Evolutionary conservation across 2,113 vertebrate genomes (phyloP), one percentile per base, ranked within the genome.

Genomic region (Alectura lathami): DNA sequence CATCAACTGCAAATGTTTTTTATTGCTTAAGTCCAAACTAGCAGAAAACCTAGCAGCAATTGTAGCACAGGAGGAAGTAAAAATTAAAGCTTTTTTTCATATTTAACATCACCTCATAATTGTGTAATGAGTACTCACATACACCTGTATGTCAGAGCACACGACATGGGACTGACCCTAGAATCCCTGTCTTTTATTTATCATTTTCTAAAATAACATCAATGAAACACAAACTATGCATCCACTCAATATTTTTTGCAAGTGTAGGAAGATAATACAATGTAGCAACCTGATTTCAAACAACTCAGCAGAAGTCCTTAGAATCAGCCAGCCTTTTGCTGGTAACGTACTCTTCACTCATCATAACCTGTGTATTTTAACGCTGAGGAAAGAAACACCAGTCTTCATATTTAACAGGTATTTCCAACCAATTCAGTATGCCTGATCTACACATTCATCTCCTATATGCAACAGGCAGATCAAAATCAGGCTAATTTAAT

Each of bases 71-170:
- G n/a, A 85, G 11, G 22, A 80, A 82, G 11, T 30, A 48, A 90
- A 83, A n/a, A 64, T 14, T 67, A 78, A 54, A 54, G 26, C 34
- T 51, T 24, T 13, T 30, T 83, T 86, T 56, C 42, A 13, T 57
- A 77, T 54, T 89, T 91, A 75, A 10, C 23, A 53, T 68, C 45
- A 76, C 9, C 21, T 83, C 50, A 5, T 54, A 81, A n/a, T 6
- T 43, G 21, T 51, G 40, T 47, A 82, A 82, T 1, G 1, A 18
- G 56, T 1, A 3, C 23, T 59, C 47, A 47, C 0, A 2, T 16
- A 42, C 9, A 50, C 3, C 21, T 68, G 11, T 11, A 20, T n/a
- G 70, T 54, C 29, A 91, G 83, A 86, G 56, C 17, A 68, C 13
- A 30, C 8, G 8, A 64, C 48, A 45, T 0, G 0, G 42, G 21